Percentiles rank a stretch among this genome's conserved stretches.
Conservation (phyloP, 2,888 invertebrate genomes). For the Athalia circularis region DNA sequence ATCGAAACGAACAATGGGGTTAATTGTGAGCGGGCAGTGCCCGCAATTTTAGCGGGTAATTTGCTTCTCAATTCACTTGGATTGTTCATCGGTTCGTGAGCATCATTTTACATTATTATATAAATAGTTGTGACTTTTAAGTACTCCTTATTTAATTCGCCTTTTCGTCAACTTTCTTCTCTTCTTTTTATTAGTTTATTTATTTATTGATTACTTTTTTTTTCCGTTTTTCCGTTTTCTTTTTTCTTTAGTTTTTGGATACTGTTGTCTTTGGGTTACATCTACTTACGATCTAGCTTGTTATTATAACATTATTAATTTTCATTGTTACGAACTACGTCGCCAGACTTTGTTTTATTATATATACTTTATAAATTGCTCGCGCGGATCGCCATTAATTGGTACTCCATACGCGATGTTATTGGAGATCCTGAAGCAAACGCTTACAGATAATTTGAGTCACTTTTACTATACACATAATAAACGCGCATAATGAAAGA, state of each 20-base stretch:
- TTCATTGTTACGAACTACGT: conserved; percentile 47
- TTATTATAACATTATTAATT: conserved; percentile 44
- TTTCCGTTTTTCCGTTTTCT: conserved; percentile 53
- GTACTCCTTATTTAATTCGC: neutral
- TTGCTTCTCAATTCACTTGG: conserved; percentile 36
- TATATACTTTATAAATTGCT: conserved; percentile 18
- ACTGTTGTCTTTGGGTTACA: conserved; percentile 47
- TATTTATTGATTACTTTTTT: conserved; percentile 48
- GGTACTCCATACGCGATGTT: neutral
- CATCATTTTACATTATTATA: conserved; percentile 26
- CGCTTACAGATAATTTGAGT: neutral
- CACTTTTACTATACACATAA: conserved; percentile 11
- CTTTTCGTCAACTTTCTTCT: neutral
- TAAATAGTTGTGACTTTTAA: conserved; percentile 35
- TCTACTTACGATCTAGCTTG: conserved; percentile 50
- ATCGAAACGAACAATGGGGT: conserved; percentile 41
- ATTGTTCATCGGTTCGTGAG: conserved; percentile 39
- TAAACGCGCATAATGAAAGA: conserved; percentile 18
- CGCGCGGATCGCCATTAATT: conserved; percentile 1
- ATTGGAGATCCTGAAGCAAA: conserved; percentile 22
- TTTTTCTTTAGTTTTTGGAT: conserved; percentile 47
- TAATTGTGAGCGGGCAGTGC: conserved; percentile 34
- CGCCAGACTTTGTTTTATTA: conserved; percentile 43
- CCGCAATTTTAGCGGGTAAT: conserved; percentile 25
- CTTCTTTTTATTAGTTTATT: neutral